Conservation (phyloP, 2,113 vertebrate species). For the Trogon surrucura region DNA sequence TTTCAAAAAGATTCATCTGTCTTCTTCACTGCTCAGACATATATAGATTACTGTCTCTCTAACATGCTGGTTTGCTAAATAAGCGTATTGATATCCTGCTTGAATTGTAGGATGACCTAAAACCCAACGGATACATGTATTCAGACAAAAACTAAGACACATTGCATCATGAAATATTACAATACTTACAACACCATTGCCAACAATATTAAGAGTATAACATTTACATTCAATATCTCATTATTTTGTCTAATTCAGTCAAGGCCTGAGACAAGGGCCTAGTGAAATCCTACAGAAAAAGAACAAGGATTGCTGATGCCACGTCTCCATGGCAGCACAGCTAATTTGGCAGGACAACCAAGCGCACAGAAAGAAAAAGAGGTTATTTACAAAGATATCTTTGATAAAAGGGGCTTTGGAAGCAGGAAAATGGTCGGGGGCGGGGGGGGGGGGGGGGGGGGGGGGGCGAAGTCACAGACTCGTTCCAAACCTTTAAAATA, state of each 20-base stretch:
- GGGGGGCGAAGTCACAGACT: constrained; percentile 10
- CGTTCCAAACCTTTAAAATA: constrained; percentile 36
- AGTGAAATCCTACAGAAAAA: constrained; percentile 71
- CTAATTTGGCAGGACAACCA: constrained; percentile 75
- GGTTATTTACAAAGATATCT: constrained; percentile 75
- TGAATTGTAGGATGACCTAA: not conserved
- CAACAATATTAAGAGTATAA: constrained; percentile 10
- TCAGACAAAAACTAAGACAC: not conserved
- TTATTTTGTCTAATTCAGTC: constrained; percentile 50
- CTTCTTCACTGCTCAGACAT: not conserved
- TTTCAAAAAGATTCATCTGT: not conserved
- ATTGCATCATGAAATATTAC: not conserved
- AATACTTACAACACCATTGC: not conserved
- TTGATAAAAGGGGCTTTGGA: constrained; percentile 61
- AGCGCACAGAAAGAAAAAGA: constrained; percentile 62
- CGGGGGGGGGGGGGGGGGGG: not conserved
- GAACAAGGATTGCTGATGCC: constrained; percentile 68
- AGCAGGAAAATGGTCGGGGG: constrained; percentile 27
- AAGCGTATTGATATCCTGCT: not conserved
- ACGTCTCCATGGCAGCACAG: constrained; percentile 74
- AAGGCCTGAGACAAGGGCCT: constrained; percentile 60
- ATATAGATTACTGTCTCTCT: not conserved
- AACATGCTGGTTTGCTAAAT: not conserved
- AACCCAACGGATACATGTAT: not conserved
- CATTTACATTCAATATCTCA: constrained; percentile 58